A percentile compares a stretch with the other conserved stretches of the same genome.
Conservation (phyloP, 2,888 invertebrate species). For the Drosophila yooni region DNA sequence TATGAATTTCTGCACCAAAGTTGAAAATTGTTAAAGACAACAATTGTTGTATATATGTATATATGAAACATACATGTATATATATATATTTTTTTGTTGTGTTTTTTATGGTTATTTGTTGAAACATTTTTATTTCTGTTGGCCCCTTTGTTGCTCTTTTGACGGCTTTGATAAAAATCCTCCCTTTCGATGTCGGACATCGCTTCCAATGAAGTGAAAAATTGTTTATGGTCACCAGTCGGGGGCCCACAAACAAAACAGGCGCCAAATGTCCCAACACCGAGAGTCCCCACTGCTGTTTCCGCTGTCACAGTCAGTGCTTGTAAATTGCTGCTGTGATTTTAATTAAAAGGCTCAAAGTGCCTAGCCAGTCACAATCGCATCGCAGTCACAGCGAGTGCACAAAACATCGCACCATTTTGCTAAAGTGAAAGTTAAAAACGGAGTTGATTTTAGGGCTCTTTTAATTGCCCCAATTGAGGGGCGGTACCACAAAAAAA, state of each 20-base stretch:
- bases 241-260: constrained; percentile 31
- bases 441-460: constrained; percentile 72
- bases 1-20: not conserved
- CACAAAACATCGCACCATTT: constrained; percentile 42
- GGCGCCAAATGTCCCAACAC: constrained; percentile 33
- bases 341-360: constrained; percentile 72
- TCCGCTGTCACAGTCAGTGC: constrained; percentile 46
- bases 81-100: not conserved
- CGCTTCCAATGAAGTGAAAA: constrained; percentile 68
- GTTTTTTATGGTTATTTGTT: not conserved
- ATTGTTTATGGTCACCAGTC: constrained; percentile 73
- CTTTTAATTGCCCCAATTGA: constrained; percentile 66
- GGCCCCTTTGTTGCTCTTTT: constrained; percentile 30
- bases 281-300: constrained; percentile 5
- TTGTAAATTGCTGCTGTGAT: constrained; percentile 71
- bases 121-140: not conserved
- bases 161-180: constrained; percentile 44
- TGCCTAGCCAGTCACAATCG: constrained; percentile 17
- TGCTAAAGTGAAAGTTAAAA: constrained; percentile 65
- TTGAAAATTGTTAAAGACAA: constrained; percentile 7
- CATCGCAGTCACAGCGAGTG: constrained; percentile 43
- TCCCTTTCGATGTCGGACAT: constrained; percentile 58
- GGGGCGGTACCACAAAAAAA: constrained; percentile 3
- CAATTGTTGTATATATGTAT: not conserved
- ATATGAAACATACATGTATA: too few relatives aligned